Percentiles rank a stretch among this genome's conserved stretches.
These are phyloP conservation scores for Bombus turneri DNA, from an alignment of 1,140 invertebrate species.

Conservation along the genomic window DNA sequence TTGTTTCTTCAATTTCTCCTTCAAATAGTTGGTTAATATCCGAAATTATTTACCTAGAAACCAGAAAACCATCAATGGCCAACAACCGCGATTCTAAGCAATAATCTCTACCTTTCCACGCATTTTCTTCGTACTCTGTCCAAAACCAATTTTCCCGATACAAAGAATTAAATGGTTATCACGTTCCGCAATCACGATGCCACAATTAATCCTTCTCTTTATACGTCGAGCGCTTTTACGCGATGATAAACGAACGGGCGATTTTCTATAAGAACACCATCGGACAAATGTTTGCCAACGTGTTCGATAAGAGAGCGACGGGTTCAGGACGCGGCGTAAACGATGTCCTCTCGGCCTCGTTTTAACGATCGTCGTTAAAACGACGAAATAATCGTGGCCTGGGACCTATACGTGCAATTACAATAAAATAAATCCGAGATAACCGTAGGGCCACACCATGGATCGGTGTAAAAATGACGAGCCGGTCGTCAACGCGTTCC, in stretches of 20 bases:
- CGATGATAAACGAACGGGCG: not conserved
- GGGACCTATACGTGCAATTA: not conserved
- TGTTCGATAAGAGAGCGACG: not conserved
- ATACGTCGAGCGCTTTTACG: not conserved
- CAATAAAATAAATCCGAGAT: not conserved
- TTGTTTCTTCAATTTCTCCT: not conserved
- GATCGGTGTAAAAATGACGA: not conserved
- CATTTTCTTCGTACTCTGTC: not conserved
- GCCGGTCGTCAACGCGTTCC: not conserved
- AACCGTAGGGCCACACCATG: no score
- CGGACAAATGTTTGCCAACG: slow-evolving; percentile 36
- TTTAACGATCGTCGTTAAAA: slow-evolving; percentile 8
- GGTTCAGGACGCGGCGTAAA: not conserved
- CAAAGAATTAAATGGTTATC: slow-evolving; percentile 5
- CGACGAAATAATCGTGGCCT: slow-evolving; percentile 10
- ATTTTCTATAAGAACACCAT: slow-evolving; percentile 32
- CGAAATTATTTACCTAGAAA: not conserved
- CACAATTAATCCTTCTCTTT: not conserved
- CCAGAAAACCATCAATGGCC: no score
- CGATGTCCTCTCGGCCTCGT: not conserved
- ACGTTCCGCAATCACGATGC: not conserved
- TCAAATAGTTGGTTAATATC: not conserved
- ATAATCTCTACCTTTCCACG: not conserved
- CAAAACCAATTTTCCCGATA: not conserved
- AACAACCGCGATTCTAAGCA: no score